A percentile compares a stretch with the other conserved stretches of the same genome.
Evolutionary conservation across 2,888 invertebrate genomes (phyloP).

Genomic region (Trileptium ribeirensis): DNA sequence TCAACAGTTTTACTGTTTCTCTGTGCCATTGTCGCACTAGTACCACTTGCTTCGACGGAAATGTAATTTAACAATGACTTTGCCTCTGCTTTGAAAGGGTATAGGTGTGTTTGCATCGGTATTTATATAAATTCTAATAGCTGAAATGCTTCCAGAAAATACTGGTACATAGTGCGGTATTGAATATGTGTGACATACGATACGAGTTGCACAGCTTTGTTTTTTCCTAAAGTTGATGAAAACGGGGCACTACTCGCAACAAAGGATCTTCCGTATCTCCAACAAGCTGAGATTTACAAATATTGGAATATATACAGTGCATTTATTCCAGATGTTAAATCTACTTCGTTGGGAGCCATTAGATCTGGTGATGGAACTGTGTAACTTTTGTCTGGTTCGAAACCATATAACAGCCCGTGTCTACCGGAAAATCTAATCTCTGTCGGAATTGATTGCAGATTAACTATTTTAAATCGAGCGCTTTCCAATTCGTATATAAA

Average conservation of each 20-base stretch:
- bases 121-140: background rate
- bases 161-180: background rate
- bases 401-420: background rate
- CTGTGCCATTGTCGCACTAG: too few relatives aligned
- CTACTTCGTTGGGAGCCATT: too few relatives aligned
- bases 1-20: too few relatives aligned
- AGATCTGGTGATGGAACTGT: too few relatives aligned
- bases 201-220: too few relatives aligned
- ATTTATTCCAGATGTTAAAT: too few relatives aligned
- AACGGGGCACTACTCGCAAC: too few relatives aligned
- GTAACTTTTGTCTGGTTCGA: background rate
- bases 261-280: background rate
- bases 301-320: background rate
- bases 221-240: too few relatives aligned
- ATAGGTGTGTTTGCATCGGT: background rate
- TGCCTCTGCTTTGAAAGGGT: too few relatives aligned
- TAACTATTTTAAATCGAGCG: background rate
- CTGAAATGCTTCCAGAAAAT: background rate
- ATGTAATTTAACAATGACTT: too few relatives aligned
- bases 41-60: too few relatives aligned
- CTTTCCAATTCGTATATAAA: background rate
- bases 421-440: background rate
- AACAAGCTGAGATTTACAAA: conserved; percentile 2
- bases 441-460: background rate
- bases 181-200: too few relatives aligned